Evolutionary conservation across 2,888 invertebrate species (phyloP).

Genomic region (Caenorhabditis parvicauda): DNA sequence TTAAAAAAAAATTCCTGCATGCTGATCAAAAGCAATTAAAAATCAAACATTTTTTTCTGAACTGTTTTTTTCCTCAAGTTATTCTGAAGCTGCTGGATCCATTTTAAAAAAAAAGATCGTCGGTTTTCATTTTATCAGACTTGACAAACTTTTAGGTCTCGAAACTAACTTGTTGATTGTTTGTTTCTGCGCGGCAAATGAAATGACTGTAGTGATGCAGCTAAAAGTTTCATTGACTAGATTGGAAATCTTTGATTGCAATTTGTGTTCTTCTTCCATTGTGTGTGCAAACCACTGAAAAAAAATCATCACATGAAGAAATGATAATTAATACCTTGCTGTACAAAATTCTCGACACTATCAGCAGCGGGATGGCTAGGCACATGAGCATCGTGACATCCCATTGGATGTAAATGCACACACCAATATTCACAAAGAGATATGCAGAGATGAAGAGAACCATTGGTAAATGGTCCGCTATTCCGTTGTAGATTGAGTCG

Average conservation of each 20-base stretch:
- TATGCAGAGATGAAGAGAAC: conserved; percentile 54
- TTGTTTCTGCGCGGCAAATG: conserved; percentile 59
- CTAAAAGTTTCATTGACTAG: conserved; percentile 58
- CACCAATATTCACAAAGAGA: conserved; percentile 39
- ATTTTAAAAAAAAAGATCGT: too few relatives aligned
- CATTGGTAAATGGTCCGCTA: conserved; percentile 60
- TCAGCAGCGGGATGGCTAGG: conserved; percentile 50
- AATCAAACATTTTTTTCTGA: too few relatives aligned
- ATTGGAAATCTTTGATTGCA: conserved; percentile 58
- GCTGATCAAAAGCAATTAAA: neutral
- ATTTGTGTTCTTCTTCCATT: conserved; percentile 50
- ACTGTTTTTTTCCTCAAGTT: too few relatives aligned
- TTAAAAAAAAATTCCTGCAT: neutral
- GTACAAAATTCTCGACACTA: conserved; percentile 51
- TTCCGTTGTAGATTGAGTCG: conserved; percentile 59
- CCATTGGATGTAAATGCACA: conserved; percentile 58
- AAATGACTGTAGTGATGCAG: conserved; percentile 58
- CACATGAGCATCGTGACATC: conserved; percentile 59
- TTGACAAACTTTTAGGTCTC: neutral
- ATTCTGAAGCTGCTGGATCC: too few relatives aligned
- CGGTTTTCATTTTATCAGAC: conserved; percentile 2
- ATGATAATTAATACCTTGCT: conserved; percentile 42
- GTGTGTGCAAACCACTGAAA: conserved; percentile 60
- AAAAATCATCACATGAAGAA: neutral
- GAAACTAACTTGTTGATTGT: conserved; percentile 52